Conservation (phyloP, 2,888 invertebrate species). For the Andrena minutula region DNA sequence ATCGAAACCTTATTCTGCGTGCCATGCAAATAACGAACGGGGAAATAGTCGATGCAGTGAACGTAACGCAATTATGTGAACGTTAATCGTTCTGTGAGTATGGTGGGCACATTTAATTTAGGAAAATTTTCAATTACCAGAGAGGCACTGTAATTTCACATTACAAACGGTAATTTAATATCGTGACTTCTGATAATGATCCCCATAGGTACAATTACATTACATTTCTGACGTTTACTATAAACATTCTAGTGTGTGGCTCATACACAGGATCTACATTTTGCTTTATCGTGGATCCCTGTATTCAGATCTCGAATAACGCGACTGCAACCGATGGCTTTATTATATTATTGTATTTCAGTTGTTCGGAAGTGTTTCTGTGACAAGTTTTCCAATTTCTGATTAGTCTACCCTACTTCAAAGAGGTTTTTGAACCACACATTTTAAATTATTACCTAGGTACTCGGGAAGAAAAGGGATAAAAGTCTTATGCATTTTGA, state of each 20-base stretch:
- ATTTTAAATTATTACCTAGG: no score
- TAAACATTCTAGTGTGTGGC: not conserved
- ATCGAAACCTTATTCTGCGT: not conserved
- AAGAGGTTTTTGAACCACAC: no score
- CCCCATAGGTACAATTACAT: not conserved
- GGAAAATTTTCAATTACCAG: not conserved
- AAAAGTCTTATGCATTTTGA: no score
- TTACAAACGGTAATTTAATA: slow-evolving; percentile 21
- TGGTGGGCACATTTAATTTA: not conserved
- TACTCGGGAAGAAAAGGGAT: no score
- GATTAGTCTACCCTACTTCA: no score
- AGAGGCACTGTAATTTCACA: not conserved
- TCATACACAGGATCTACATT: not conserved
- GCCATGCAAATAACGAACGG: not conserved
- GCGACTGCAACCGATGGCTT: no score
- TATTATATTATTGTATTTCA: no score
- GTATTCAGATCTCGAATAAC: no score
- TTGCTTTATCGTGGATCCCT: not conserved
- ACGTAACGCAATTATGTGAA: not conserved
- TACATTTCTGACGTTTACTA: not conserved
- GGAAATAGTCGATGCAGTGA: not conserved
- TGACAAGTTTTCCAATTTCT: not conserved
- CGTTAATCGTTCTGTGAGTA: not conserved
- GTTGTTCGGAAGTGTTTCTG: not conserved
- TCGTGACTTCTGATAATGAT: slow-evolving; percentile 13